phyloP scores from a whole-genome alignment of 2,797 vertebrate species.

The Numenius phaeopus region DNA sequence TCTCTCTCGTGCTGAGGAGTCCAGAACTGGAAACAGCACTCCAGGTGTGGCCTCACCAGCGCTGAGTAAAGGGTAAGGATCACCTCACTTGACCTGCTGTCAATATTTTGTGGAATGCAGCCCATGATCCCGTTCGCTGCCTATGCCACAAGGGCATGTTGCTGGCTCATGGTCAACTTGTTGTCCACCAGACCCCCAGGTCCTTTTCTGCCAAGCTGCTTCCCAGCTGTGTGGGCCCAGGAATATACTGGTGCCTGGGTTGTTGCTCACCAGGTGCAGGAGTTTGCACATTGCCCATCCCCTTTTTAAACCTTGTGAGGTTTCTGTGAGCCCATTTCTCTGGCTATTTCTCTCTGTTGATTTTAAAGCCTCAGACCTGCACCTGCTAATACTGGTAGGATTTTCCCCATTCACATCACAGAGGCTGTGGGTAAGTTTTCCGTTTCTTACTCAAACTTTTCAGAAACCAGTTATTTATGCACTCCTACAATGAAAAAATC shows the following conservation, averaged over 20 bases:
- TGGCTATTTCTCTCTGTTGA: neutral
- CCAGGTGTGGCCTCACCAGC: neutral
- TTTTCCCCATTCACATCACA: neutral
- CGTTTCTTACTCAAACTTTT: neutral
- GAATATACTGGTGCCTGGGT: neutral
- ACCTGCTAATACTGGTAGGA: neutral
- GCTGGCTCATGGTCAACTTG: neutral
- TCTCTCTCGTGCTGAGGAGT: neutral
- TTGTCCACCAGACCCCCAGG: neutral
- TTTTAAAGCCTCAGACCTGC: neutral
- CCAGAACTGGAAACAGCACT: neutral
- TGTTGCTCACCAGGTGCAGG: neutral
- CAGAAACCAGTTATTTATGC: neutral
- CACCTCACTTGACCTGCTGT: neutral
- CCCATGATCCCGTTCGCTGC: accelerated
- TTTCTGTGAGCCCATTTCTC: neutral
- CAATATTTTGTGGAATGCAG: neutral
- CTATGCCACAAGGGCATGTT: neutral
- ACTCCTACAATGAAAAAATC: neutral
- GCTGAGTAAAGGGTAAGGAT: neutral
- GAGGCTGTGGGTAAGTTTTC: neutral
- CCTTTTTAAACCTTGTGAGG: neutral
- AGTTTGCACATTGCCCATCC: neutral
- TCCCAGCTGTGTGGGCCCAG: neutral
- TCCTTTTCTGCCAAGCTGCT: neutral